Evolutionary conservation across 2,888 invertebrate genomes (phyloP).

Genomic region (Ennomos erosarius): DNA sequence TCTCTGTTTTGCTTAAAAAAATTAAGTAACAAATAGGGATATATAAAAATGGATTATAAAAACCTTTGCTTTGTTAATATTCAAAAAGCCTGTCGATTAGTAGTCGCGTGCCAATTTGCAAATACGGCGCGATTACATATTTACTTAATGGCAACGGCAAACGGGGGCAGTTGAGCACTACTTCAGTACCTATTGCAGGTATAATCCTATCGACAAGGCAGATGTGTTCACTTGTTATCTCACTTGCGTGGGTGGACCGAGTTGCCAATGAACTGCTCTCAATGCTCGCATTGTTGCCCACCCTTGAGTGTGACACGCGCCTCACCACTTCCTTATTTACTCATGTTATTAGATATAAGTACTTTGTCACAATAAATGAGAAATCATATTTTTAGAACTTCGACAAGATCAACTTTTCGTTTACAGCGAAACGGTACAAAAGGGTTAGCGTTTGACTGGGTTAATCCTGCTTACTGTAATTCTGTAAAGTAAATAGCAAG

Average conservation of each 20-base stretch:
- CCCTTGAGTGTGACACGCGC: slow-evolving; percentile 69
- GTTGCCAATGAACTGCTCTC: slow-evolving; percentile 75
- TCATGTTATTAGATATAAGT: slow-evolving; percentile 47
- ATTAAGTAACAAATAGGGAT: too few species aligned
- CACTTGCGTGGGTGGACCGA: slow-evolving; percentile 75
- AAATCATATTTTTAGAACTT: neutral
- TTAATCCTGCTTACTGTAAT: slow-evolving; percentile 3
- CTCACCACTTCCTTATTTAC: slow-evolving; percentile 75
- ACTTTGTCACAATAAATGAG: slow-evolving; percentile 17
- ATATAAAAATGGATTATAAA: too few species aligned
- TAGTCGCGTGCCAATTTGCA: slow-evolving; percentile 13
- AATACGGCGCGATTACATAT: slow-evolving; percentile 10
- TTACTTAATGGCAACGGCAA: slow-evolving; percentile 18
- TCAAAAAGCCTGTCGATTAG: neutral
- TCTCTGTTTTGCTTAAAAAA: too few species aligned
- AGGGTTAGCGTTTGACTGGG: neutral
- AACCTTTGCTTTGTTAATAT: too few species aligned
- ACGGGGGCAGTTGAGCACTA: slow-evolving; percentile 24
- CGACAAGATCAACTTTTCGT: neutral
- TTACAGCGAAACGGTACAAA: slow-evolving; percentile 4
- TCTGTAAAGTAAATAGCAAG: slow-evolving; percentile 40
- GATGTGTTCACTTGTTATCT: slow-evolving; percentile 82
- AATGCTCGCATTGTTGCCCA: slow-evolving; percentile 75
- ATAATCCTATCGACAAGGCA: slow-evolving; percentile 70
- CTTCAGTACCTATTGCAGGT: slow-evolving; percentile 31